These are phyloP conservation scores for Laticauda colubrina DNA, from an alignment of 2,113 vertebrate species.

Conservation along the genomic window DNA sequence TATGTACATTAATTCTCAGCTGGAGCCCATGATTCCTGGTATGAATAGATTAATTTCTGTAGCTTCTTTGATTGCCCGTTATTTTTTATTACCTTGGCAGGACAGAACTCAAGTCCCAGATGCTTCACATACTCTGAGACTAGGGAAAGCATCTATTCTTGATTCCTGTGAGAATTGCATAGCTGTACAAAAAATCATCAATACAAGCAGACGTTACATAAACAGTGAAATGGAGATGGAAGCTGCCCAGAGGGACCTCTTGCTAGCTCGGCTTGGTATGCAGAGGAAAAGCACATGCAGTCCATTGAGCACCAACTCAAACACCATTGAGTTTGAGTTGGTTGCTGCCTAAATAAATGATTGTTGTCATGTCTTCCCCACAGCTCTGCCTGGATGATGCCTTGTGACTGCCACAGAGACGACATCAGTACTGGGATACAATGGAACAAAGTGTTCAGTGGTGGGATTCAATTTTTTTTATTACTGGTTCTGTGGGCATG, in stretches of 20 bases:
- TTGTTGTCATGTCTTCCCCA: not conserved
- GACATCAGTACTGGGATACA: not conserved
- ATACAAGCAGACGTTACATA: not conserved
- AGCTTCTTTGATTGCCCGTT: not conserved
- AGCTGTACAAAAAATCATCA: not conserved
- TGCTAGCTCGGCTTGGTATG: not conserved
- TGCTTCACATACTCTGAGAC: not conserved
- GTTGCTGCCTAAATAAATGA: not conserved
- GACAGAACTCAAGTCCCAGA: not conserved
- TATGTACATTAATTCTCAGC: not conserved
- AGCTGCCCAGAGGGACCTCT: not conserved
- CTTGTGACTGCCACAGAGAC: not conserved
- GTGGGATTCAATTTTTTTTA: too few species aligned
- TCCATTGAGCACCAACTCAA: not conserved
- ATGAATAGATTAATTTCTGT: not conserved
- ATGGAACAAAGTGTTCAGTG: not conserved
- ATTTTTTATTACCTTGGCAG: not conserved
- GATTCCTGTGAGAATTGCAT: not conserved
- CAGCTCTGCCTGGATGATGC: not conserved
- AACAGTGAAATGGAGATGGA: not conserved
- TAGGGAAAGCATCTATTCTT: not conserved
- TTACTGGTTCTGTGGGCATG: too few species aligned
- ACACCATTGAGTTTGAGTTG: not conserved
- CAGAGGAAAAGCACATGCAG: not conserved
- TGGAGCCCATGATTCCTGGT: not conserved